A percentile compares a stretch with the other conserved stretches of the same genome.
Evolutionary conservation across 2,888 invertebrate species (phyloP).

Genomic region (Morpho deidamia): DNA sequence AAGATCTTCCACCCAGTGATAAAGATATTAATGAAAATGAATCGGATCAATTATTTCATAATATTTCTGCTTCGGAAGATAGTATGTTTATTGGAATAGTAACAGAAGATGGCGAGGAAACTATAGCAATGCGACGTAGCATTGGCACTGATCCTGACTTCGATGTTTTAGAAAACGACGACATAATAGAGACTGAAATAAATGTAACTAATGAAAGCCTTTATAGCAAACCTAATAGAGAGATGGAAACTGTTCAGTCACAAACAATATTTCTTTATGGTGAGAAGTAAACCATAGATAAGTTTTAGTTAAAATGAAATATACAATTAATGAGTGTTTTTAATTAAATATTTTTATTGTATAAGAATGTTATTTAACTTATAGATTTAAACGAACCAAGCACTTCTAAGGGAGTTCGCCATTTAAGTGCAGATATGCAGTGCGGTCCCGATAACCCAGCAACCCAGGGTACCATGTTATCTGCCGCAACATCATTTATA

Average conservation of each 20-base stretch:
- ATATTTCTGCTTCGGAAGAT: slow-evolving; percentile 41
- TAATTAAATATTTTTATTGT: too few relatives aligned
- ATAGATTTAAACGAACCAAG: slow-evolving; percentile 68
- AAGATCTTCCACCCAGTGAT: neutral
- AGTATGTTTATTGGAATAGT: slow-evolving; percentile 49
- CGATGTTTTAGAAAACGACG: slow-evolving; percentile 34
- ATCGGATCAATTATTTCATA: slow-evolving; percentile 12
- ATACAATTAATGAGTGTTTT: neutral
- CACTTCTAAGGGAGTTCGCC: slow-evolving; percentile 68
- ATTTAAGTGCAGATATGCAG: slow-evolving; percentile 56
- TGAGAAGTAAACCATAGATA: slow-evolving; percentile 24
- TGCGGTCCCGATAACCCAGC: slow-evolving; percentile 53
- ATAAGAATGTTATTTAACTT: slow-evolving; percentile 15
- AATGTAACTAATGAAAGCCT: slow-evolving; percentile 39
- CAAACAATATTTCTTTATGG: slow-evolving; percentile 60
- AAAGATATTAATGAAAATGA: slow-evolving; percentile 10
- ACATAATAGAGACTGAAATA: slow-evolving; percentile 32
- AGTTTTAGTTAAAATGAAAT: neutral
- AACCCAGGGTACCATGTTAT: slow-evolving; percentile 33
- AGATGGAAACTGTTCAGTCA: slow-evolving; percentile 39
- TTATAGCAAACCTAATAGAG: slow-evolving; percentile 32
- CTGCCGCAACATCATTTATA: slow-evolving; percentile 43
- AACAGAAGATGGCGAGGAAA: slow-evolving; percentile 46
- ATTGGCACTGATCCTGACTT: slow-evolving; percentile 44
- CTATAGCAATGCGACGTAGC: slow-evolving; percentile 44